Evolutionary conservation across 1,140 invertebrate genomes (phyloP).

Genomic region (Drosophila busckii): DNA sequence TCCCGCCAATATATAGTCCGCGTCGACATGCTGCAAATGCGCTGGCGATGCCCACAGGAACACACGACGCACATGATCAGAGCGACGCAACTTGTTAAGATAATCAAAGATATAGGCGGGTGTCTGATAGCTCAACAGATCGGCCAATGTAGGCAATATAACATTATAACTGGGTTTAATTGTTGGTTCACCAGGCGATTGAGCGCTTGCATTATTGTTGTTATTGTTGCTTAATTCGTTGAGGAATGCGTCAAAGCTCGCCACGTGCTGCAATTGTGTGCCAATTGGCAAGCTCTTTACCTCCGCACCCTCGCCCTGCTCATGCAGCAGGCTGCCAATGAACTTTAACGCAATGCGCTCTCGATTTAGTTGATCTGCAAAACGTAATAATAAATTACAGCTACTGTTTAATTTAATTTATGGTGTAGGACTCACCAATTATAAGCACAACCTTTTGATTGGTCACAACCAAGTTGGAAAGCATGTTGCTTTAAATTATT

Average conservation of each 20-base stretch:
- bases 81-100: slow-evolving; percentile 52
- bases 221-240: slow-evolving; percentile 39
- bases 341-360: slow-evolving; percentile 67
- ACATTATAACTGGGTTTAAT: slow-evolving; percentile 46
- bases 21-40: slow-evolving; percentile 44
- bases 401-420: background rate
- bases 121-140: slow-evolving; percentile 58
- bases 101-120: slow-evolving; percentile 53
- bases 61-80: slow-evolving; percentile 52
- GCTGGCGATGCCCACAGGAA: slow-evolving; percentile 63
- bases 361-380: slow-evolving; percentile 65
- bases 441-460: slow-evolving; percentile 65
- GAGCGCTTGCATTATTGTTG: slow-evolving; percentile 5
- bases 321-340: slow-evolving; percentile 52
- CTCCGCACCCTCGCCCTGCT: slow-evolving; percentile 55
- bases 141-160: slow-evolving; percentile 61
- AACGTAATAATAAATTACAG: background rate
- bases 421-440: slow-evolving; percentile 49
- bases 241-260: slow-evolving; percentile 40
- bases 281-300: slow-evolving; percentile 50
- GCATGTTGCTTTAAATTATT: slow-evolving; percentile 59
- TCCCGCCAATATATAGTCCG: slow-evolving; percentile 51
- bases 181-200: background rate
- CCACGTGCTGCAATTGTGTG: slow-evolving; percentile 40
- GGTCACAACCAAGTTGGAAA: slow-evolving; percentile 67